phyloP scores from a whole-genome alignment of 1,140 invertebrate genomes.

The Nilaparvata lugens region DNA sequence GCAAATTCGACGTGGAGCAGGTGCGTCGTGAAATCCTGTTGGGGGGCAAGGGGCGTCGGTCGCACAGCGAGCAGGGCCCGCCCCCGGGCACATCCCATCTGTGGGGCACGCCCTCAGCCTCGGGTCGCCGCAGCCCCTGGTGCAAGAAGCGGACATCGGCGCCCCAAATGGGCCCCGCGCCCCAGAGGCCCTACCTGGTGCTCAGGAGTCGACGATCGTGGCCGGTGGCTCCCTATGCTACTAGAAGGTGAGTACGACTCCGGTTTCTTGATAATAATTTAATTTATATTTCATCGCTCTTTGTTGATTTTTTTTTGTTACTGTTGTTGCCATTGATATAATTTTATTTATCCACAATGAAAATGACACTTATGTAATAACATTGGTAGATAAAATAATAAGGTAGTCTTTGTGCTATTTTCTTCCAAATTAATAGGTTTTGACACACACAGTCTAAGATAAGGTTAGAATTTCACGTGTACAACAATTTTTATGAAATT shows the following conservation, averaged over 20 bases:
- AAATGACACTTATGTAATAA: too few species aligned
- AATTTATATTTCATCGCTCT: neutral
- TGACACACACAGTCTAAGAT: too few species aligned
- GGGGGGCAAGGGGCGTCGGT: constrained; percentile 24
- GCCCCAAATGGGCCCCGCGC: constrained; percentile 24
- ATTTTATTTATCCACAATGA: too few species aligned
- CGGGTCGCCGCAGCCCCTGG: constrained; percentile 24
- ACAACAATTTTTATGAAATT: too few species aligned
- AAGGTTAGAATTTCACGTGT: too few species aligned
- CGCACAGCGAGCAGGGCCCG: constrained; percentile 26
- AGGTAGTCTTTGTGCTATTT: too few species aligned
- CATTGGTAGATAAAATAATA: too few species aligned
- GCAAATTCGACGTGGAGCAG: constrained; percentile 26
- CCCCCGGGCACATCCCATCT: constrained; percentile 22
- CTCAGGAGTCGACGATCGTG: constrained; percentile 29
- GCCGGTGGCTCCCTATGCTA: constrained; percentile 29
- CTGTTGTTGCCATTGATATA: too few species aligned
- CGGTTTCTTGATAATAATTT: neutral
- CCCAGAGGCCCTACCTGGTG: constrained; percentile 20
- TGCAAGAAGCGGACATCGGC: constrained; percentile 29
- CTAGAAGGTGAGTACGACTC: constrained; percentile 24
- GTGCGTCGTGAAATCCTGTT: constrained; percentile 25
- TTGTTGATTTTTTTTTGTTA: neutral
- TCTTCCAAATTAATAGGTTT: too few species aligned
- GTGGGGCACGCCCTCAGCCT: constrained; percentile 20